Conservation (phyloP, 1,140 invertebrate species). For the Phthorimaea operculella region DNA sequence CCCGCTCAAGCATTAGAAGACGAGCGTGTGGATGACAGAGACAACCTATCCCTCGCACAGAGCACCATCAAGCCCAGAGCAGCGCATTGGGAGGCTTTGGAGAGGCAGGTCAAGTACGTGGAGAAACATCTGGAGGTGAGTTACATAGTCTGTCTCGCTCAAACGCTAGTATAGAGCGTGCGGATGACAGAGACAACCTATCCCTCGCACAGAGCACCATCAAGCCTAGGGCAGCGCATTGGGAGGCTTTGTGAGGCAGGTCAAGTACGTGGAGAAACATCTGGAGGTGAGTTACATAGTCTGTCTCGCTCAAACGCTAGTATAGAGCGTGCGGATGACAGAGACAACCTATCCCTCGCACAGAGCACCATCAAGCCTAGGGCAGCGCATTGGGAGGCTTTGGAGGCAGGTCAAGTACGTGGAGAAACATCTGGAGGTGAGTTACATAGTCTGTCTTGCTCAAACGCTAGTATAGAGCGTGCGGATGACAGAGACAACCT, state of each 20-base stretch:
- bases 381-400: constrained; percentile 75
- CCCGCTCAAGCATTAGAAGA: constrained; percentile 77
- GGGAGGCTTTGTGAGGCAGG: constrained; percentile 76
- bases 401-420: constrained; percentile 81
- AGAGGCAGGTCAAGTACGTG: constrained; percentile 78
- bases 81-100: constrained; percentile 76
- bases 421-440: constrained; percentile 80
- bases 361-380: constrained; percentile 80
- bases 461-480: constrained; percentile 72
- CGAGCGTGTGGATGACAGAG: constrained; percentile 74
- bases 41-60: constrained; percentile 95
- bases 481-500: constrained; percentile 87
- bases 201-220: constrained; percentile 91
- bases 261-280: constrained; percentile 83
- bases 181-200: constrained; percentile 87
- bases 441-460: constrained; percentile 66
- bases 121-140: constrained; percentile 80
- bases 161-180: constrained; percentile 72
- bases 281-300: constrained; percentile 73
- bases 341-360: constrained; percentile 96
- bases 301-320: constrained; percentile 76
- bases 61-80: constrained; percentile 78
- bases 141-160: constrained; percentile 67
- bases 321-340: constrained; percentile 70
- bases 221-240: constrained; percentile 74